A percentile compares a stretch with the other conserved stretches of the same genome.
These are phyloP conservation scores for Sminthurinus signatus DNA, from an alignment of 1,140 invertebrate genomes.

Conservation along the genomic window DNA sequence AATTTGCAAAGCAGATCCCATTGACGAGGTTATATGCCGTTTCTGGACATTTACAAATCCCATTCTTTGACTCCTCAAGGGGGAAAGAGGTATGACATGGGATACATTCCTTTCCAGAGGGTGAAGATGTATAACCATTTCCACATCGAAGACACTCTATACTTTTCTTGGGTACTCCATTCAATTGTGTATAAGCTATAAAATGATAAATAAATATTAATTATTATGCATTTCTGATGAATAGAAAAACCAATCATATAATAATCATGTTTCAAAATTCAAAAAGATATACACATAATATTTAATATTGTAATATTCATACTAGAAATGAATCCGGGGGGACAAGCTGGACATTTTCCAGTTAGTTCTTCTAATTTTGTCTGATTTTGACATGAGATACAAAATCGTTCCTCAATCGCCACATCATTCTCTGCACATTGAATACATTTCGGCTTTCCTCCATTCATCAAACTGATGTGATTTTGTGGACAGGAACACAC, in stretches of 20 bases:
- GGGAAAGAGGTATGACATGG: conserved; percentile 45
- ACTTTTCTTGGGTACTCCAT: conserved; percentile 45
- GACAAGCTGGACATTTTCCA: conserved; percentile 43
- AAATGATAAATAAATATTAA: conserved; percentile 26
- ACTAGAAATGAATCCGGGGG: conserved; percentile 46
- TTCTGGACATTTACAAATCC: conserved; percentile 42
- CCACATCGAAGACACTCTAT: conserved; percentile 49
- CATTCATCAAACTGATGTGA: background rate
- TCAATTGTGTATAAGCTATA: conserved; percentile 48
- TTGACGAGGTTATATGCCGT: conserved; percentile 41
- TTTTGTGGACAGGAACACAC: conserved; percentile 16
- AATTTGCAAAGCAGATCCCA: conserved; percentile 47
- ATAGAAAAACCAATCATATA: conserved; percentile 15
- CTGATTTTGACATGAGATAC: conserved; percentile 43
- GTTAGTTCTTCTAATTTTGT: conserved; percentile 17
- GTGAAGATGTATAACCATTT: conserved; percentile 47
- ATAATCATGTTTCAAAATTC: no score
- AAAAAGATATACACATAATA: no score
- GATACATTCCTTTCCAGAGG: conserved; percentile 46
- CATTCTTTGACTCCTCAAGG: conserved; percentile 10
- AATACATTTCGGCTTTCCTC: conserved; percentile 7
- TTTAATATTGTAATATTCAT: conserved; percentile 31
- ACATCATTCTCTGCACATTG: conserved; percentile 18
- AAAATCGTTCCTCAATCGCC: conserved; percentile 44
- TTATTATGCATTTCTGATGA: background rate